Evolutionary conservation across 2,888 invertebrate genomes (phyloP), one percentile per base, ranked within the genome.

Genomic region (Odontocolon sp.): DNA sequence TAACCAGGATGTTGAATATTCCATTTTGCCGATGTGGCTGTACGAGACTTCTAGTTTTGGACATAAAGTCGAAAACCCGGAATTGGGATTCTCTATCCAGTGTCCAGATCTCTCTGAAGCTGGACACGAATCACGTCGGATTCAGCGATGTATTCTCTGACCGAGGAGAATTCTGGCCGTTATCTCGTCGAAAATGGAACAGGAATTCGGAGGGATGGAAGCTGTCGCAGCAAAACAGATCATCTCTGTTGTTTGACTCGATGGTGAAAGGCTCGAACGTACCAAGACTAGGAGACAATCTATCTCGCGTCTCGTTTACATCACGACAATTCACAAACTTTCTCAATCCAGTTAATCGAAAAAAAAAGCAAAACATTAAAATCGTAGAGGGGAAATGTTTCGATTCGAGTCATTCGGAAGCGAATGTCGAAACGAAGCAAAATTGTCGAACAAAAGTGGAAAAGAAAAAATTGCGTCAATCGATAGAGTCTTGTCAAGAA

Each of bases 261-360:
- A 40, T 38, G 36, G 3, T 31, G 36, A 52, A 36, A 69, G 47
- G 36, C 50, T 26, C 54, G 40, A 59, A 42, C 33, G 40, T 16
- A 33, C 75, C 64, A 70, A 69, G 64, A 31, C n/a, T 14, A 16
- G 33, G 11, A 59, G 26, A 42, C 69, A n/a, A 40, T 69, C 50
- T 18, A 26, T 23, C 40, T 28, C 42, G 33, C 54, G 64, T 57
- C 40, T 56, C 42, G 42, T 64, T 59, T 59, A n/a, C 57, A 52
- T 75, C 45, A 0, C 47, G 69, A 64, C 14, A 23, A 21, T 69
- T 69, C 40, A 42, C 69, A 23, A 57, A 28, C 40, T 52, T 64
- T 50, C 42, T 14, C 42, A 57, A 64, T 75, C 36, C 6, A 36
- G 4, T 40, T 28, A n/a, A 21, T 18, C 31, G 21, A n/a, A 23